Base-by-base conservation (phyloP, 2,113 vertebrate genomes). In the Ciconia maguari region DNA sequence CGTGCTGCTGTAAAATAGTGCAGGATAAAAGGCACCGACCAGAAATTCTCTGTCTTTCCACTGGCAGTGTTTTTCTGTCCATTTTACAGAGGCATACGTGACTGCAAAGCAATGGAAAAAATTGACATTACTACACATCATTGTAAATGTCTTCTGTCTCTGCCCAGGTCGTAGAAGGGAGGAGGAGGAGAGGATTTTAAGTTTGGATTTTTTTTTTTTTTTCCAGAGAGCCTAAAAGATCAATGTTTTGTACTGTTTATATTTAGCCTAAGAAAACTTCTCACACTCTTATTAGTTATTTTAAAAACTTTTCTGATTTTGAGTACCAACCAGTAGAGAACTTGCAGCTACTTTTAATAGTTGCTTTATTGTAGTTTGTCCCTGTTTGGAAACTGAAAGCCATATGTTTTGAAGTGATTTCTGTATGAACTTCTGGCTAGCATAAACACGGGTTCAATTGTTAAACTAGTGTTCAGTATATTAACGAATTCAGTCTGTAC, bases 91-190 rank as follows among this genome's bases (percentile, higher is more conserved):
- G 77, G 21, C 1, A 0, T 69, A 80, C 3, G 2, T 64, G 66
- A 57, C 49, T 82, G 57, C 52, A 91, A 93, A 96, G 48, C 65
- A 57, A 27, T 72, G 77, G 74, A 79, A 95, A 87, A 93, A 87
- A 38, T 2, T 76, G n/a, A 30, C 46, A 83, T 92, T 55, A 64
- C 13, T 55, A 16, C 65, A 61, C 36, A 49, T 64, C n/a, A 25
- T 38, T 91, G 46, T 72, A 48, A 89, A 84, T 71, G 16, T 75
- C 27, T 89, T 5, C 68, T 62, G 58, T 79, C 74, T 80, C 72
- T 93, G 29, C 51, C 42, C 32, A 55, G 38, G 61, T 76, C 7
- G 2, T 26, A 68, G 58, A 80, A 69, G 10, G 7, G 6, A 66
- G 27, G n/a, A 89, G 29, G 36, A 75, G 27, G 38, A 74, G 9